phyloP scores from a whole-genome alignment of 2,113 vertebrate species.

The Mellivora capensis region DNA sequence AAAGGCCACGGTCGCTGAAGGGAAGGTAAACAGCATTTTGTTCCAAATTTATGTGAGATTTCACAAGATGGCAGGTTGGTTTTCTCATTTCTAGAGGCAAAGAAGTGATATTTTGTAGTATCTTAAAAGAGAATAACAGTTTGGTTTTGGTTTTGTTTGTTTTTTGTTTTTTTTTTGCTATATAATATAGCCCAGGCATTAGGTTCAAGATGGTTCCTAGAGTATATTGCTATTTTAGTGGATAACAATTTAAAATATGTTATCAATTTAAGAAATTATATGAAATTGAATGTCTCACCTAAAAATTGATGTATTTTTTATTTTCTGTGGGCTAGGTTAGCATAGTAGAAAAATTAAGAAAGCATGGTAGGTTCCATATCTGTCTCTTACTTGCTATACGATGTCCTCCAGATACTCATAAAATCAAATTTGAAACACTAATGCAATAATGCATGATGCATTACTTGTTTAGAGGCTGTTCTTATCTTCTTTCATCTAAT shows the following conservation, averaged over 20 bases:
- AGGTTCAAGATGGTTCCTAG: background rate
- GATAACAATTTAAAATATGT: background rate
- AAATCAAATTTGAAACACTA: background rate
- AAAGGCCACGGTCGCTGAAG: background rate
- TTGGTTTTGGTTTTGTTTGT: background rate
- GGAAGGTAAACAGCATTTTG: background rate
- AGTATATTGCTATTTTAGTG: background rate
- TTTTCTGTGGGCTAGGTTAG: background rate
- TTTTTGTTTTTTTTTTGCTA: background rate
- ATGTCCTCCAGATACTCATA: background rate
- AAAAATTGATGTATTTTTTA: background rate
- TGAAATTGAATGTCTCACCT: background rate
- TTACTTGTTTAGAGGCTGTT: background rate
- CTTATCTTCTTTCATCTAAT: background rate
- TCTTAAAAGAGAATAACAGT: background rate
- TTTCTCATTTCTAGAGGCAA: constrained; percentile 35
- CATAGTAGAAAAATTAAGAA: background rate
- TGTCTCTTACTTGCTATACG: background rate
- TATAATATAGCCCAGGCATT: background rate
- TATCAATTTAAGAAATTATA: background rate
- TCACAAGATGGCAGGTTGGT: background rate
- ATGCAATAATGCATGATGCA: background rate
- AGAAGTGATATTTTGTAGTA: background rate
- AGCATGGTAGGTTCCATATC: background rate
- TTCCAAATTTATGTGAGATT: constrained; percentile 49